Conservation (phyloP, 1,140 invertebrate species). For the Papilio polytes region DNA sequence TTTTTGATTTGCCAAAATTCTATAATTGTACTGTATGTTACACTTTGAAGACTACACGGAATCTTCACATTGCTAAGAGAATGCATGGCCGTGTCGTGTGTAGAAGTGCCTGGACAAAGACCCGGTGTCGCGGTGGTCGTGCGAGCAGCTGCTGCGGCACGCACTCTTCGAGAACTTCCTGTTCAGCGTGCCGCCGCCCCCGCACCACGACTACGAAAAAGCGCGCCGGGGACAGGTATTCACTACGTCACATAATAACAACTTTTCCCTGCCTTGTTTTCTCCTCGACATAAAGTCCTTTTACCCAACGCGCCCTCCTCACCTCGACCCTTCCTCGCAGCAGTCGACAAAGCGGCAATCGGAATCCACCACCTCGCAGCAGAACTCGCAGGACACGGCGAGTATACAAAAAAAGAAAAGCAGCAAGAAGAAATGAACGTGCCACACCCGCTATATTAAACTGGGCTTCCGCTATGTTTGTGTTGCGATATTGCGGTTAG, state of each 20-base stretch:
- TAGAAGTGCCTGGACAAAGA: conserved; percentile 98
- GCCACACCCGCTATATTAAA: neutral
- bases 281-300: neutral
- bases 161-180: conserved; percentile 94
- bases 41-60: neutral
- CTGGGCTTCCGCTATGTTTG: neutral
- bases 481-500: conserved; percentile 30
- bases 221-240: conserved; percentile 78
- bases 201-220: conserved; percentile 89
- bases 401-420: conserved; percentile 37
- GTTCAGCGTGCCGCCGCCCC: conserved; percentile 89
- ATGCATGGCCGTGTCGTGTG: conserved; percentile 45
- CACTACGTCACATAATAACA: neutral
- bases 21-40: neutral
- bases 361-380: neutral
- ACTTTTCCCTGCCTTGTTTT: neutral
- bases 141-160: conserved; percentile 95
- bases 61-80: neutral
- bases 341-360: neutral
- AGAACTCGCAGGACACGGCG: neutral
- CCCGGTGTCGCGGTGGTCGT: conserved; percentile 94
- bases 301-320: neutral
- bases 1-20: neutral
- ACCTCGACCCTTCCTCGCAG: conserved; percentile 5
- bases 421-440: conserved; percentile 28